Evolutionary conservation across 2,797 vertebrate genomes (phyloP).

Genomic region (Pangasius sanitwongsei): DNA sequence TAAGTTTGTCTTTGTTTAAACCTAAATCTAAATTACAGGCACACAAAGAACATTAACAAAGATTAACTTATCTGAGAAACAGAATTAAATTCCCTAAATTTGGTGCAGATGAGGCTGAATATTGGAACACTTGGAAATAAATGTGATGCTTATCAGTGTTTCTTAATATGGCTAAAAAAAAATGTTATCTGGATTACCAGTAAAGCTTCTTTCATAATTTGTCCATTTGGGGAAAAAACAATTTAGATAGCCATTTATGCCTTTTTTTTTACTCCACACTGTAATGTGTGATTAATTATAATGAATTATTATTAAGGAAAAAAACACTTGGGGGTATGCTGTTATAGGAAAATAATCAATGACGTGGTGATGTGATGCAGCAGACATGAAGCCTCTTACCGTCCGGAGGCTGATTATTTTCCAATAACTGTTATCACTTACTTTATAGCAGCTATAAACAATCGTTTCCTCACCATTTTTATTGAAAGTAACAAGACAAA

Average conservation of each 20-base stretch:
- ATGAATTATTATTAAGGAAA: neutral
- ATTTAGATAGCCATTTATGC: neutral
- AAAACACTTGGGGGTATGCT: neutral
- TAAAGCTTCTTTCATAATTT: neutral
- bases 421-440: neutral
- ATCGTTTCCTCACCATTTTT: neutral
- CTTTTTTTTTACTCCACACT: neutral
- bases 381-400: neutral
- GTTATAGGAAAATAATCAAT: neutral
- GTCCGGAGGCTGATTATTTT: neutral
- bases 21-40: neutral
- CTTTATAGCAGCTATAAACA: neutral
- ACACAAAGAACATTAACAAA: neutral
- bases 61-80: neutral
- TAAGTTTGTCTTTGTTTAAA: neutral
- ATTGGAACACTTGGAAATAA: neutral
- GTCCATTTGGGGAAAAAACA: too few relatives aligned
- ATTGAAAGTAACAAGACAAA: neutral
- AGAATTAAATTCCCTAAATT: neutral
- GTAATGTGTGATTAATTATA: neutral
- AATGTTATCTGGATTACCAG: neutral
- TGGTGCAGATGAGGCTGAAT: neutral
- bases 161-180: neutral
- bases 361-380: neutral
- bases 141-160: neutral